phyloP scores from a whole-genome alignment of 2,113 vertebrate species.

The Sander vitreus region DNA sequence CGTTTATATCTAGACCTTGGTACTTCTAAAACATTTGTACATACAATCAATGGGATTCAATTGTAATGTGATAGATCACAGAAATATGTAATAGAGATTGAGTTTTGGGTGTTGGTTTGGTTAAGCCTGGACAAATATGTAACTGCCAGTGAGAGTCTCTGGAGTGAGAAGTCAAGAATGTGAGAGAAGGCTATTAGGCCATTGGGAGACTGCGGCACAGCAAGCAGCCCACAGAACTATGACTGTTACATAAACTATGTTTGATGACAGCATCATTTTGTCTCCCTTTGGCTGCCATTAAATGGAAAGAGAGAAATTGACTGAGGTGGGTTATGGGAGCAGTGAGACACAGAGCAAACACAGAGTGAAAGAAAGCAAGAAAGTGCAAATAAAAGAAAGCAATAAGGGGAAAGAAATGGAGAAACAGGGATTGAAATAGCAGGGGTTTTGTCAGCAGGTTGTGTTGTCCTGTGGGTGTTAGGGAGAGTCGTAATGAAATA shows the following conservation, averaged over 20 bases:
- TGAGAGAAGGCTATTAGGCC: constrained; percentile 26
- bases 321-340: constrained; percentile 6
- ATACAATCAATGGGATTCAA: constrained; percentile 9
- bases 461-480: constrained; percentile 49
- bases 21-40: too few species aligned
- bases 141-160: constrained; percentile 14
- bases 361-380: constrained; percentile 8
- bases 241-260: constrained; percentile 53
- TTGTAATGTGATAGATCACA: constrained; percentile 10
- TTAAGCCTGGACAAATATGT: constrained; percentile 13
- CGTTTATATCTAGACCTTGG: too few species aligned
- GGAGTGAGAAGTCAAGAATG: constrained; percentile 26
- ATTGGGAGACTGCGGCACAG: constrained; percentile 4
- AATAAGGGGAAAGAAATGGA: background rate
- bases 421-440: constrained; percentile 1
- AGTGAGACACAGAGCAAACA: constrained; percentile 14
- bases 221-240: constrained; percentile 19
- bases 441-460: constrained; percentile 39
- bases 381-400: constrained; percentile 10
- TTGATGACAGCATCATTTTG: constrained; percentile 50
- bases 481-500: constrained; percentile 62
- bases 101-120: background rate
- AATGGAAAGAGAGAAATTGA: constrained; percentile 28
- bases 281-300: constrained; percentile 52
- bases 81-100: background rate